Evolutionary conservation across 1,140 invertebrate genomes (phyloP), one percentile per base, ranked within the genome.

Genomic region (Grapholita molesta): DNA sequence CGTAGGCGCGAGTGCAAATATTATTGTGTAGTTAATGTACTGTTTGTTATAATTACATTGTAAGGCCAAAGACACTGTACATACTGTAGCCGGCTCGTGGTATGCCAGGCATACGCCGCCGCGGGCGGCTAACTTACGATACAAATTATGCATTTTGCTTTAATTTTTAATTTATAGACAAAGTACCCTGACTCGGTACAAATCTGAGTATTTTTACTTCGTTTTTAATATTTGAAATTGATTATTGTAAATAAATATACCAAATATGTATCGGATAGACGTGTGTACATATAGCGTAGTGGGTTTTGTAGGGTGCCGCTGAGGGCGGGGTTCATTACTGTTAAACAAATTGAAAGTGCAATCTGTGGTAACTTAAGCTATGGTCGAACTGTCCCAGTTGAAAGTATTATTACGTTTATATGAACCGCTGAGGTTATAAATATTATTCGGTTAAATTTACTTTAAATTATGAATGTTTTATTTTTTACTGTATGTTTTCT

Each of bases 321-420:
- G 77, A 79, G 77, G 72, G 77, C 70, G 52, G 79, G 73, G 76
- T 83, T 86, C 79, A 81, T 82, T 70, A 87, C 88, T 86, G 88
- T 90, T 90, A 89, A 72, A 82, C 80, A 80, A 83, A 84, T 77
- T 85, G 84, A 78, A 83, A 86, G 89, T 91, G 89, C 89, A 91
- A 91, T 91, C 89, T 79, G 79, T 85, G 85, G 81, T 91, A 85
- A 85, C 85, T 81, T 90, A 88, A 86, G 82, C 75, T 82, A 83
- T 78, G 81, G 76, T 81, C 76, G 84, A 79, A 78, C 74, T 79
- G 83, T 79, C 88, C 85, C 83, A 88, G 88, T 90, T 89, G 80
- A 87, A 88, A 91, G 89, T 90, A 91, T 91, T 91, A 90, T 88
- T 91, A 91, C 88, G 85, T 91, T 90, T 89, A 90, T 88, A 84